Base-by-base conservation (phyloP, 2,888 invertebrate species). In the Acrocera orbiculus region DNA sequence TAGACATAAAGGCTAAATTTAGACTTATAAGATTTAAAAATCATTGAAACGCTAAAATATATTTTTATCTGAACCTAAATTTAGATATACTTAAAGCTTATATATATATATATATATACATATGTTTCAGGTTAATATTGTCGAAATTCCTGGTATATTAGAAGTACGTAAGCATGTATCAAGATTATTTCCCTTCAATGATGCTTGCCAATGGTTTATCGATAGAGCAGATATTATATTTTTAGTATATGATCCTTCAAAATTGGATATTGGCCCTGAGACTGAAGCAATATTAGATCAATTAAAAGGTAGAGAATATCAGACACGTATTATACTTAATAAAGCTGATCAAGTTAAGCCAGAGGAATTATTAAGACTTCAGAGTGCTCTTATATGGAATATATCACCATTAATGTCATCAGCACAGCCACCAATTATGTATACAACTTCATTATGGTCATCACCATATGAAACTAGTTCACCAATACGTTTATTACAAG, bases 161-260 rank as follows among this genome's bases (percentile, higher is more conserved):
- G 92, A 93, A 68, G 86, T 87, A 40, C 73, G 87, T 44, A 87
- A 90, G 59, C 86, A 87, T 64, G 82, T 87, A 32, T 89, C 90
- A 32, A 73, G 90, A 33, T 73, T 87, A 38, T 92, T 92, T 53
- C 89, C 92, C 34, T 90, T 90, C 63, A 90, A 90, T 54, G 90
- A 92, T 54, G 92, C 89, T 30, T 89, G 89, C 54, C 89, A 90
- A 59, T 93, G 92, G 92, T 92, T 93, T 63, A 90, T 92, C 51
- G 90, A 92, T 61, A 73, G 90, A 40, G 90, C 92, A 16, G 90
- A 92, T 56, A 82, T 92, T 46, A 90, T 93, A 54, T 89, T 92
- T 64, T 69, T 93, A 36, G 82, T 92, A 20, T 92, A 92, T 57
- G 93, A 93, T 63, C 90, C 92, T 39, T 81, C 87, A 22, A 92